These are phyloP conservation scores for Tortricodes alternella DNA, from an alignment of 2,888 invertebrate genomes.

Conservation along the genomic window DNA sequence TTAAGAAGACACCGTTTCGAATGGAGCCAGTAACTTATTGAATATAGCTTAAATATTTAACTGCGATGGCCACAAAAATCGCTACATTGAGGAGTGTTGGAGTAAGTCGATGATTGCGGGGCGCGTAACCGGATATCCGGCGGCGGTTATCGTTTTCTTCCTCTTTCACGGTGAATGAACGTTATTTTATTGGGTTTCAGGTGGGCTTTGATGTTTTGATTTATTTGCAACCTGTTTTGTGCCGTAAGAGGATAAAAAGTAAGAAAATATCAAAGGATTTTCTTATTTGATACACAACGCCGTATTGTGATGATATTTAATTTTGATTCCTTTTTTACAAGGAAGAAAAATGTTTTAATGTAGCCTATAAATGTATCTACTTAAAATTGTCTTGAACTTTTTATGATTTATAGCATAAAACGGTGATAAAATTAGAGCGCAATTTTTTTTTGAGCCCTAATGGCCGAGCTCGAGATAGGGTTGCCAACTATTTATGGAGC, in stretches of 20 bases:
- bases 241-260: slow-evolving; percentile 16
- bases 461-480: too few relatives aligned
- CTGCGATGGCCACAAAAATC: slow-evolving; percentile 9
- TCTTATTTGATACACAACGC: slow-evolving; percentile 14
- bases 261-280: slow-evolving; percentile 19
- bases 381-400: too few relatives aligned
- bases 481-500: too few relatives aligned
- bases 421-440: too few relatives aligned
- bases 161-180: slow-evolving; percentile 57
- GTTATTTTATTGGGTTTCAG: slow-evolving; percentile 58
- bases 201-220: slow-evolving; percentile 53
- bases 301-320: slow-evolving; percentile 13
- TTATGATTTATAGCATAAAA: too few relatives aligned
- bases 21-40: too few relatives aligned
- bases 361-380: too few relatives aligned
- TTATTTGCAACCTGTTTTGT: slow-evolving; percentile 41
- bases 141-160: slow-evolving; percentile 58
- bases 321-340: neutral
- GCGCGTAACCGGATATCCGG: slow-evolving; percentile 70
- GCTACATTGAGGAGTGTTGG: slow-evolving; percentile 5
- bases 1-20: too few relatives aligned
- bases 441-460: too few relatives aligned
- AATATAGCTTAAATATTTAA: slow-evolving; percentile 7
- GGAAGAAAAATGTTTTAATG: neutral
- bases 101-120: slow-evolving; percentile 28